Percentiles rank a stretch among this genome's conserved stretches.
phyloP scores from a whole-genome alignment of 2,113 vertebrate species.

The Piprites chloris region DNA sequence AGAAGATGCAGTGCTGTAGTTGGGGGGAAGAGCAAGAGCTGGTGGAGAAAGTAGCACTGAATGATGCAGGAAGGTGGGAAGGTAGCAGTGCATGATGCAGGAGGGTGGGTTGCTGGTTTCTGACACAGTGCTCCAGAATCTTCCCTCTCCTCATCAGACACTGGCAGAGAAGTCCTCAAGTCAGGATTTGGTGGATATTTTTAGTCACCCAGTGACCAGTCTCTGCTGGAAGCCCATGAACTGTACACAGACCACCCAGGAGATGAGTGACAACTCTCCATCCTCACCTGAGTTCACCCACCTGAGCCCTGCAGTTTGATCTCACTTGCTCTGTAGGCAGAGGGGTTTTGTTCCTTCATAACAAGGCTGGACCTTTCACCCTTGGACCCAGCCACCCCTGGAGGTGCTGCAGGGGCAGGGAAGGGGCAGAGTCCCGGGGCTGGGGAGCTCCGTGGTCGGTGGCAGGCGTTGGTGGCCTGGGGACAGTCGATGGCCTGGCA shows the following conservation, averaged over 20 bases:
- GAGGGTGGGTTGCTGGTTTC: neutral
- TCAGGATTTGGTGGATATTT: neutral
- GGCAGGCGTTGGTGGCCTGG: neutral
- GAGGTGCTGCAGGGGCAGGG: neutral
- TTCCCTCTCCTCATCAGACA: neutral
- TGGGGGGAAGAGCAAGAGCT: neutral
- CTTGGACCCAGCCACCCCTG: neutral
- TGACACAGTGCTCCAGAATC: neutral
- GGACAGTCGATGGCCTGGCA: neutral
- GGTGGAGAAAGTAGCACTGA: neutral
- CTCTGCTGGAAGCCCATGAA: neutral
- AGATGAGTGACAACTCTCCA: neutral
- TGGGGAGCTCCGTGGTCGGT: neutral
- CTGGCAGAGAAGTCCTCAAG: neutral
- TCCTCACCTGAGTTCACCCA: neutral
- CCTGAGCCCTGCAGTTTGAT: neutral
- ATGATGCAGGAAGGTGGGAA: neutral
- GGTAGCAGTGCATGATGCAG: neutral
- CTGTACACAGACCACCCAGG: neutral
- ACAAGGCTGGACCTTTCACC: neutral
- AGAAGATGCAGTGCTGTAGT: slow-evolving; percentile 40
- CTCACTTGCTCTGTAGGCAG: neutral
- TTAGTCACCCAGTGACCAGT: neutral
- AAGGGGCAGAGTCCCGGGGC: neutral
- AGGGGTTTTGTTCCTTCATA: neutral